Percentiles rank a stretch among this genome's conserved stretches.
These are phyloP conservation scores for Porites lutea DNA, from an alignment of 64 coral and sea anemone species.

Conservation along the genomic window DNA sequence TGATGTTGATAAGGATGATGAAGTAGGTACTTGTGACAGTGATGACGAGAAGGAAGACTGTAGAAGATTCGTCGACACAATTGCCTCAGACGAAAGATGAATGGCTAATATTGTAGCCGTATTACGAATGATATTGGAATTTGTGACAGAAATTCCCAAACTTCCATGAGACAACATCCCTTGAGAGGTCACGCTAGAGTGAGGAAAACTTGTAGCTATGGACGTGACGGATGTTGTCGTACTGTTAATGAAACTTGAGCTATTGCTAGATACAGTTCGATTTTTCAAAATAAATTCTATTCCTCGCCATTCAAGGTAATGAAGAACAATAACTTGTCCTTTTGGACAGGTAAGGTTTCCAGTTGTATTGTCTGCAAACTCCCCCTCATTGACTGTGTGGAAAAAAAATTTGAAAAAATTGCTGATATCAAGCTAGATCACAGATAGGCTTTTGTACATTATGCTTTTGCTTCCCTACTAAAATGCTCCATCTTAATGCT, in stretches of 20 bases:
- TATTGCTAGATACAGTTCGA: background rate
- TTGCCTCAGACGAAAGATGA: background rate
- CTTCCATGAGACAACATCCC: background rate
- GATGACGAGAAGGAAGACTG: background rate
- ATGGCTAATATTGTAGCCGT: background rate
- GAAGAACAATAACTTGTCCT: background rate
- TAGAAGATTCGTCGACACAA: background rate
- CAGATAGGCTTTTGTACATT: too few relatives aligned
- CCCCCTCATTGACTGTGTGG: background rate
- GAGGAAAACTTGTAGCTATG: background rate
- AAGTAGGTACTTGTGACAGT: background rate
- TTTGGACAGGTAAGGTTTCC: background rate
- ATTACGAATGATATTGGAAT: background rate
- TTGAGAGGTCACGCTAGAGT: background rate
- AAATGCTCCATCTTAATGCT: too few relatives aligned
- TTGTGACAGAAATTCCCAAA: background rate
- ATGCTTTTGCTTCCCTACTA: too few relatives aligned
- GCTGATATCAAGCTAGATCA: too few relatives aligned
- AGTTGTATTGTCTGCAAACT: background rate
- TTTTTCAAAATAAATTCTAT: conserved; percentile 13
- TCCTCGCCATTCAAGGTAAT: conserved; percentile 2
- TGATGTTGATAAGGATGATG: background rate
- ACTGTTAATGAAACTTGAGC: background rate
- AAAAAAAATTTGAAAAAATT: background rate
- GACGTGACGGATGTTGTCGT: background rate